A percentile compares a stretch with the other conserved stretches of the same genome.
Conservation (phyloP, 1,140 invertebrate species). For the Papilio helenus region DNA sequence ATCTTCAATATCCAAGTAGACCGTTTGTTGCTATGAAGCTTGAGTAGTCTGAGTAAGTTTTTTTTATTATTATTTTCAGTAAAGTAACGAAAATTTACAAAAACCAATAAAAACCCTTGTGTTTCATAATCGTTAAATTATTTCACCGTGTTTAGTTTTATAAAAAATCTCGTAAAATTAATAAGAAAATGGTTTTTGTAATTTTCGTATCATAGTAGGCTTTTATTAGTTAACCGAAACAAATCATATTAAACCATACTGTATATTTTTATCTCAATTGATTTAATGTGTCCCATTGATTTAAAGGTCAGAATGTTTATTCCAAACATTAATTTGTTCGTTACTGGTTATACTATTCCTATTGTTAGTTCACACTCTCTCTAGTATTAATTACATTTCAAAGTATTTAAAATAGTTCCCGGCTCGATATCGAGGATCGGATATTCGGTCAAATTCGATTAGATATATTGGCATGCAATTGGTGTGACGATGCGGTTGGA, state of each 20-base stretch:
- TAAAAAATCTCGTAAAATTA: no score
- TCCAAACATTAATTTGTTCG: not conserved
- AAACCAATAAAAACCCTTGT: not conserved
- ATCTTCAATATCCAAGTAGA: conserved; percentile 45
- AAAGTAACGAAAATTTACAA: not conserved
- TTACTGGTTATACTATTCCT: not conserved
- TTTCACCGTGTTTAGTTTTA: no score
- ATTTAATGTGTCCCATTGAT: not conserved
- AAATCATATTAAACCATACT: not conserved
- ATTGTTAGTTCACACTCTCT: not conserved
- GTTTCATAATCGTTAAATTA: not conserved
- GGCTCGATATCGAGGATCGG: not conserved
- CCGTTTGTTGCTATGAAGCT: conserved; percentile 45
- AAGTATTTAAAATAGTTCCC: not conserved
- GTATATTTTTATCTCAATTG: not conserved
- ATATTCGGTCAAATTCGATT: no score
- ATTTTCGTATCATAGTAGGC: not conserved
- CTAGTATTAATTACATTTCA: not conserved
- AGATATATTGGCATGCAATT: not conserved
- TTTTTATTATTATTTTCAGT: conserved; percentile 39
- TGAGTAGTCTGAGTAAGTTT: conserved; percentile 60
- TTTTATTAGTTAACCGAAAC: not conserved
- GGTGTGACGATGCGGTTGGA: not conserved
- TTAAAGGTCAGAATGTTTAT: not conserved
- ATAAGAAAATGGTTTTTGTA: not conserved